Evolutionary conservation across 2,888 invertebrate species (phyloP).

Genomic region (Scelioninae gen. 1): DNA sequence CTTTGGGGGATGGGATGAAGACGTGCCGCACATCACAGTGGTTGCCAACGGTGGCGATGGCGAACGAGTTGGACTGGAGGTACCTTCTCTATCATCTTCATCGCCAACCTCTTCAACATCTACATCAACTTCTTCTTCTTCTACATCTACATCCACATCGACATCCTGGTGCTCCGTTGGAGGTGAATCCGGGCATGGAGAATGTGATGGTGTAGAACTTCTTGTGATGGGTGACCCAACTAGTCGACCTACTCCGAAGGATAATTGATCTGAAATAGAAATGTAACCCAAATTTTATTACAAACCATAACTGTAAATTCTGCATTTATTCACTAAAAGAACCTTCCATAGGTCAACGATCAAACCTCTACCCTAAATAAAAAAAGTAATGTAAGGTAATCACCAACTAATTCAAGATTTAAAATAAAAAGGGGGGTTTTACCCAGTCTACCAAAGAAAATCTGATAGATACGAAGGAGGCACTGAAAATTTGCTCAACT

Average conservation of each 20-base stretch:
- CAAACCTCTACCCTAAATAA: too few species aligned
- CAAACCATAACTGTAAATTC: too few species aligned
- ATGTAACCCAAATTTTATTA: too few species aligned
- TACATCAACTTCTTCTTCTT: slow-evolving; percentile 82
- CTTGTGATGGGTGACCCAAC: slow-evolving; percentile 85
- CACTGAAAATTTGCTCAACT: slow-evolving; percentile 6
- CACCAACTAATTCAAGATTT: too few species aligned
- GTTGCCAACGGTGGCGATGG: slow-evolving; percentile 79
- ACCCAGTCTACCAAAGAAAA: too few species aligned
- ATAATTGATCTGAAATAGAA: slow-evolving; percentile 88
- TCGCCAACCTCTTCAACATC: slow-evolving; percentile 83
- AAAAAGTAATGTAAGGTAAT: too few species aligned
- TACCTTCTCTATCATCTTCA: slow-evolving; percentile 80
- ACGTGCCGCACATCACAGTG: slow-evolving; percentile 76
- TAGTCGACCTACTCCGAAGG: slow-evolving; percentile 93
- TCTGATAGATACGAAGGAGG: slow-evolving; percentile 7
- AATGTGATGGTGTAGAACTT: slow-evolving; percentile 80
- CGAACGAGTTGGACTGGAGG: slow-evolving; percentile 80
- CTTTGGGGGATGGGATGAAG: slow-evolving; percentile 76
- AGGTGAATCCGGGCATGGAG: slow-evolving; percentile 82
- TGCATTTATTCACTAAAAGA: too few species aligned
- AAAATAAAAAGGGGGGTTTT: too few species aligned
- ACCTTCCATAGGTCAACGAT: too few species aligned
- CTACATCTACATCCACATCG: slow-evolving; percentile 81
- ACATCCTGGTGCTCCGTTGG: slow-evolving; percentile 79